Evolutionary conservation across 1,140 invertebrate genomes (phyloP).

Genomic region (Oedothorax gibbosus): DNA sequence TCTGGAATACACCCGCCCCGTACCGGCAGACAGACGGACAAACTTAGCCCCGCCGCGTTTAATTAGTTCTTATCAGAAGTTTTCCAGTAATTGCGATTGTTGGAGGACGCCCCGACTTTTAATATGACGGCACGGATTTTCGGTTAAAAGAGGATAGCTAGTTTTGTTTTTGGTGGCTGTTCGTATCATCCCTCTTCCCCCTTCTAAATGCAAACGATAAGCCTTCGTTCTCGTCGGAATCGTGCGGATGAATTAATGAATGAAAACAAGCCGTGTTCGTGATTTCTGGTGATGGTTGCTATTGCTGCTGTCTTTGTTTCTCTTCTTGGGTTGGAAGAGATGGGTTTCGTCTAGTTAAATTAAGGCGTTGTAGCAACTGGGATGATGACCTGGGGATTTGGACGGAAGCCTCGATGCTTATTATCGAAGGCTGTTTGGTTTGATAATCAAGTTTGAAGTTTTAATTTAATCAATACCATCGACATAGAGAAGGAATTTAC

Average conservation of each 20-base stretch:
- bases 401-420: no score
- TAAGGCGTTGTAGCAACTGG: no score
- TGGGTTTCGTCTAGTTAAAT: no score
- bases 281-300: slow-evolving; percentile 11
- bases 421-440: no score
- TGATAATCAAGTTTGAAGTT: no score
- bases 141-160: background rate
- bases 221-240: background rate
- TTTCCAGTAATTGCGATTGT: slow-evolving; percentile 60
- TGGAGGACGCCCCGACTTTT: slow-evolving; percentile 31
- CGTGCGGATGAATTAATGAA: slow-evolving; percentile 58
- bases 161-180: slow-evolving; percentile 7
- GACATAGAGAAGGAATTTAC: no score
- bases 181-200: slow-evolving; percentile 6
- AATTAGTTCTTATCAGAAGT: slow-evolving; percentile 61
- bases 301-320: slow-evolving; percentile 25
- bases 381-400: no score
- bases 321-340: background rate
- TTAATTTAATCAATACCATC: no score
- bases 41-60: slow-evolving; percentile 54
- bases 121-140: slow-evolving; percentile 16
- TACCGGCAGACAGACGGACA: slow-evolving; percentile 48
- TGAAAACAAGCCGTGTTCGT: slow-evolving; percentile 9
- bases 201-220: slow-evolving; percentile 37
- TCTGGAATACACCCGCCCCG: slow-evolving; percentile 39